A percentile compares a stretch with the other conserved stretches of the same genome.
These are phyloP conservation scores for Macropus fuliginosus DNA, from an alignment of 2,797 vertebrate species.

Conservation along the genomic window DNA sequence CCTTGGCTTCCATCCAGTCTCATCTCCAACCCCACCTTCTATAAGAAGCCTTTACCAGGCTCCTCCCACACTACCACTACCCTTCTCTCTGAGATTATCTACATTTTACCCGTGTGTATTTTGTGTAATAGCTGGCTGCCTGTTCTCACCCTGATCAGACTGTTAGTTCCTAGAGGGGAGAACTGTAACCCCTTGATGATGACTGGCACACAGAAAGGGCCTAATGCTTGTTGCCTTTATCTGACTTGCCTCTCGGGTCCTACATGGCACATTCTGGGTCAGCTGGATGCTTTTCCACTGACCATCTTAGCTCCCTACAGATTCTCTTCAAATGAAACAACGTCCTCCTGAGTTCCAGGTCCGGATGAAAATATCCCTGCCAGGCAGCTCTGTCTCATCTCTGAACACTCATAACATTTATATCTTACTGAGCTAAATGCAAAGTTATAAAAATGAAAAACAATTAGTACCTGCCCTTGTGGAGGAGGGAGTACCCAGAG, in stretches of 20 bases:
- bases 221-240: neutral
- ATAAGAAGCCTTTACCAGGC: neutral
- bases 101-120: neutral
- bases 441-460: neutral
- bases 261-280: neutral
- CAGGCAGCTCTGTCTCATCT: too few species aligned
- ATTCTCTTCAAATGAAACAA: neutral
- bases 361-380: neutral
- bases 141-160: neutral
- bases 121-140: neutral
- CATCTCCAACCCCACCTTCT: neutral
- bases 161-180: neutral
- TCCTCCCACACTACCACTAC: neutral
- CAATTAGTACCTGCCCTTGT: neutral
- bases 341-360: neutral
- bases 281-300: neutral
- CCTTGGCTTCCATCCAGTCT: neutral
- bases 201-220: too few species aligned
- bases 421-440: neutral
- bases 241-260: neutral
- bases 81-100: neutral
- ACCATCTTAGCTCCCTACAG: neutral
- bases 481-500: neutral
- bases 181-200: neutral
- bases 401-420: neutral